These are phyloP conservation scores for Florisuga fusca DNA, from an alignment of 2,797 vertebrate species.

Conservation along the genomic window DNA sequence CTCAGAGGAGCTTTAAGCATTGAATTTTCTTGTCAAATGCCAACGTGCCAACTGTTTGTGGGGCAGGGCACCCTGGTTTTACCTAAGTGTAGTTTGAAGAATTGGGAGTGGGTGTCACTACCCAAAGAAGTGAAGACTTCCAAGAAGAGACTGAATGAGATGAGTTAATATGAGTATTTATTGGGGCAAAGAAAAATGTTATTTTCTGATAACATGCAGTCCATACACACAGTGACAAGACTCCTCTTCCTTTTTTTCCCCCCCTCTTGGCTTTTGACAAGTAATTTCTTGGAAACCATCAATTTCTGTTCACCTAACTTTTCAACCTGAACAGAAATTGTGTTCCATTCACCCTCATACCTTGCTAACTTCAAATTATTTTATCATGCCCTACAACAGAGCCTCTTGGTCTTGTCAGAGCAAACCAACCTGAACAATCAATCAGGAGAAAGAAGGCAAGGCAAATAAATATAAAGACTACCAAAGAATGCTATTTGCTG, in stretches of 20 bases:
- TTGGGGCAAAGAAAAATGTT: background rate
- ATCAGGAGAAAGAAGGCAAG: background rate
- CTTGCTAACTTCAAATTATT: background rate
- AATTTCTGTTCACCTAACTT: background rate
- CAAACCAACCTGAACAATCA: background rate
- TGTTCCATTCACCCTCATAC: background rate
- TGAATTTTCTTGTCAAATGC: background rate
- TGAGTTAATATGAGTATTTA: background rate
- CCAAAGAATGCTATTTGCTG: background rate
- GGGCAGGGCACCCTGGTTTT: background rate
- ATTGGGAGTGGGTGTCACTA: rapidly evolving
- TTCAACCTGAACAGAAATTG: background rate
- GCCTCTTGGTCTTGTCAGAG: background rate
- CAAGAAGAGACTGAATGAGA: background rate
- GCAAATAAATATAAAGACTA: constrained; percentile 31
- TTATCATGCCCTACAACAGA: background rate
- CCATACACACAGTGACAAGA: background rate
- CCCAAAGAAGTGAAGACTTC: background rate
- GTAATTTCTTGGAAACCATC: background rate
- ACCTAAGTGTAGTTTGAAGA: background rate
- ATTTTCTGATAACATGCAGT: background rate
- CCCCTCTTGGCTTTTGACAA: background rate
- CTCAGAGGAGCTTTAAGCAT: background rate
- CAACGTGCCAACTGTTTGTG: rapidly evolving
- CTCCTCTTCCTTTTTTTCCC: rapidly evolving